These are phyloP conservation scores for Sinonovacula constricta DNA, from an alignment of 1,140 invertebrate genomes.

Conservation along the genomic window DNA sequence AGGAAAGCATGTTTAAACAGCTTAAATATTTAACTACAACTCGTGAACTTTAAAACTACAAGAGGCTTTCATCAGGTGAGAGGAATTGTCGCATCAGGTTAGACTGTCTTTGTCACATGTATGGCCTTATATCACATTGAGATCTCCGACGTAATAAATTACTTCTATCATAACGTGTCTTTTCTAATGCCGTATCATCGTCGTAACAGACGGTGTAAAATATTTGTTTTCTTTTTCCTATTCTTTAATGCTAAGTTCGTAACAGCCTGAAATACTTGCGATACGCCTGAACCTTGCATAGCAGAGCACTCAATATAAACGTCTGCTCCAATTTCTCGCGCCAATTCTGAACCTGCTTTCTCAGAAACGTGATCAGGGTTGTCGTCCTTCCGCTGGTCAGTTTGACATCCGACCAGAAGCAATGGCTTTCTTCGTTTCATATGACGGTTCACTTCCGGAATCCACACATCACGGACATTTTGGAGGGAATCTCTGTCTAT, in stretches of 20 bases:
- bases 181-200: too few species aligned
- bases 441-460: constrained; percentile 84
- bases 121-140: too few species aligned
- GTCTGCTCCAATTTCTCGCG: constrained; percentile 85
- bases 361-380: constrained; percentile 89
- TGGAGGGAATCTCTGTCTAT: constrained; percentile 98
- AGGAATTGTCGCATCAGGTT: too few species aligned
- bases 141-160: too few species aligned
- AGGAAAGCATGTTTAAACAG: too few species aligned
- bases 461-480: constrained; percentile 94
- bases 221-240: constrained; percentile 64
- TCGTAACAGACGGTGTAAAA: constrained; percentile 63
- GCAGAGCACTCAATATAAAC: constrained; percentile 94
- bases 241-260: constrained; percentile 85
- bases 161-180: too few species aligned
- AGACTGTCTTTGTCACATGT: too few species aligned
- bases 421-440: constrained; percentile 93
- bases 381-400: constrained; percentile 61
- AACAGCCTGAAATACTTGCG: constrained; percentile 93
- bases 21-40: too few species aligned
- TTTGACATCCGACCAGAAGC: constrained; percentile 84
- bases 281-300: constrained; percentile 92
- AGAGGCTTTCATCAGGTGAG: too few species aligned
- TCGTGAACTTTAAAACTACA: too few species aligned
- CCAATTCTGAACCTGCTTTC: constrained; percentile 86